A percentile compares a stretch with the other conserved stretches of the same genome.
Conservation (phyloP, 2,797 vertebrate genomes). For the Danio albolineatus region DNA sequence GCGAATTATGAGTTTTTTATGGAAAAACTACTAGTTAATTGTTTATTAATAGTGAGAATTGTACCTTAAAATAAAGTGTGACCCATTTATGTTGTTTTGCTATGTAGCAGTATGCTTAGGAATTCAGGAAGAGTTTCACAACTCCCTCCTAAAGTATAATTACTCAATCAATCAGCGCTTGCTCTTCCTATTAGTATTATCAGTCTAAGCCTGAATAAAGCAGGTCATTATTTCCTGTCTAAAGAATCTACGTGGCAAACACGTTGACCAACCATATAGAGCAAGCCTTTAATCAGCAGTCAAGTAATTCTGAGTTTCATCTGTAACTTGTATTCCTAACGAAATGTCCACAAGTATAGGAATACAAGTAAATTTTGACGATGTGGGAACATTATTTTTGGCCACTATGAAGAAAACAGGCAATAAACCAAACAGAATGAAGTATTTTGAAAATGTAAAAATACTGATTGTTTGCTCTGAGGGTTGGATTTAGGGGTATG, state of each 20-base stretch:
- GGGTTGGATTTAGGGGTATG: no score
- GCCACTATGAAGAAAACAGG: no score
- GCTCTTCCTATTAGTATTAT: neutral
- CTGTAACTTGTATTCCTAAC: slow-evolving; percentile 37
- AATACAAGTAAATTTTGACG: no score
- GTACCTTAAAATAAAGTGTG: no score
- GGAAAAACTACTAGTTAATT: no score
- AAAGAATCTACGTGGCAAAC: slow-evolving; percentile 29
- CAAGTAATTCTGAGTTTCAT: slow-evolving; percentile 46
- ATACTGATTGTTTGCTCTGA: no score
- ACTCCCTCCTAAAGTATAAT: neutral
- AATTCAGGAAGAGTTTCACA: neutral
- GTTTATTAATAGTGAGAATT: no score
- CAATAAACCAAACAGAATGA: no score
- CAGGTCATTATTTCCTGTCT: slow-evolving; percentile 14
- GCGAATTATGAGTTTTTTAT: no score
- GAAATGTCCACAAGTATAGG: no score
- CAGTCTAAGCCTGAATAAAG: slow-evolving; percentile 18
- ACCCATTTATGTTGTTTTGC: neutral
- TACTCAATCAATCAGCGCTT: neutral
- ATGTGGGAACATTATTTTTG: no score
- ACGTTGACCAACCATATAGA: slow-evolving; percentile 36
- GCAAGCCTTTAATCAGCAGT: slow-evolving; percentile 49
- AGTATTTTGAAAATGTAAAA: no score
- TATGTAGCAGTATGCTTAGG: neutral